A percentile compares a stretch with the other conserved stretches of the same genome.
Conservation (phyloP, 2,113 vertebrate species). For the Bubalus kerabau region DNA sequence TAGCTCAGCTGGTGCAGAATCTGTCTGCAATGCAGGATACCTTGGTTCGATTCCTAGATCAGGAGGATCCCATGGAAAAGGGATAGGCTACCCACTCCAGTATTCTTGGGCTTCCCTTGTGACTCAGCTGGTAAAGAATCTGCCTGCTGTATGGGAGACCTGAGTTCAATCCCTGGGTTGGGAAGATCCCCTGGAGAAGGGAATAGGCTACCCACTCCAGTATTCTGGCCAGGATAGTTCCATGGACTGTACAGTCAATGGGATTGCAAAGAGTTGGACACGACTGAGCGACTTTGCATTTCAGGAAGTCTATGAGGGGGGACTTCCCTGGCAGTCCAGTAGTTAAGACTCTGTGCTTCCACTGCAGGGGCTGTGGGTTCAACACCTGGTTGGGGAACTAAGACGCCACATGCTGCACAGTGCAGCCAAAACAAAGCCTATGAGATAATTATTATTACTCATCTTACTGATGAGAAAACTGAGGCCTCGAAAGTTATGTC, state of each 20-base stretch:
- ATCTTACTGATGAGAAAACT: neutral
- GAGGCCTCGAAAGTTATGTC: neutral
- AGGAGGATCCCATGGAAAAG: neutral
- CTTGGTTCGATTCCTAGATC: neutral
- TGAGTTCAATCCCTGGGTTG: neutral
- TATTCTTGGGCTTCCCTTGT: neutral
- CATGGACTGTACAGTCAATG: neutral
- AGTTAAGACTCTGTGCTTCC: neutral
- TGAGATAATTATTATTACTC: neutral
- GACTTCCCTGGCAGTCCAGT: neutral
- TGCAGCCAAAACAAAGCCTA: neutral
- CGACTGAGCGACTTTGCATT: rapidly evolving
- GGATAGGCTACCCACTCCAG: neutral
- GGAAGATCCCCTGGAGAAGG: neutral
- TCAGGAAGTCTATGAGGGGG: neutral
- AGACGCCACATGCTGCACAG: neutral
- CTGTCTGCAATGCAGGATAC: neutral
- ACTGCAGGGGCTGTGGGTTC: neutral
- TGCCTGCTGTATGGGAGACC: neutral
- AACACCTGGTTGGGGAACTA: neutral
- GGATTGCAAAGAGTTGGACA: neutral
- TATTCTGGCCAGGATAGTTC: neutral
- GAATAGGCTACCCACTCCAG: neutral
- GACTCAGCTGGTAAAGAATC: neutral
- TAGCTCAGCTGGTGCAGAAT: neutral